Evolutionary conservation across 2,113 vertebrate genomes (phyloP), one percentile per base, ranked within the genome.

Genomic region (Verasper variegatus): DNA sequence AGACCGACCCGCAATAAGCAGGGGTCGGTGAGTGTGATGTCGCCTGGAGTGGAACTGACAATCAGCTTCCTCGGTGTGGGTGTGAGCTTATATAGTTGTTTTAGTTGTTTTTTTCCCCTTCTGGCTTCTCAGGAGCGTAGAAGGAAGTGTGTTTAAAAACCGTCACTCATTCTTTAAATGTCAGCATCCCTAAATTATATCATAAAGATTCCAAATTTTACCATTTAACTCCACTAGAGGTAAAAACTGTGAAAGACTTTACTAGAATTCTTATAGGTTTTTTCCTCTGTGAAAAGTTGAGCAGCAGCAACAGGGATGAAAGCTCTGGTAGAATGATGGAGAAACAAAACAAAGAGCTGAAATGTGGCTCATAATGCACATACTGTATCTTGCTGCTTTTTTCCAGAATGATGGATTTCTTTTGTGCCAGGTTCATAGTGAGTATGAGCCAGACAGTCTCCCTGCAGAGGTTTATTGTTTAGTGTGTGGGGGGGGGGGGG

Each of bases 401-500:
- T 21, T 27, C 47, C 47, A 60, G 45, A 20, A 2, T 13, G 5
- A 45, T 54, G 17, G 27, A 60, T 58, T 69, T 55, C 7, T 17
- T 21, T 26, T 63, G 71, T 27, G 31, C 31, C n/a, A 17, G 9
- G 10, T 49, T 71, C 24, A 20, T n/a, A 56, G 35, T 49, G 23
- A 0, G 21, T 27, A 45, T 64, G 58, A 68, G 21, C 20, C 14
- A 73, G 49, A 51, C 63, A 68, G 56, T 54, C 58, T 13, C 61
- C 69, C 65, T 56, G 42, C 55, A 67, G 54, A 63, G 54, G 55
- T 64, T 61, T 62, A 61, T 31, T 31, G 40, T 65, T 71, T 35
- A 58, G 63, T 52, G 24, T 60, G 51, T 31, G 55, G 15, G 51
- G 42, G 55, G 15, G 17, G 23, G 14, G 51, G 23, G 13, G 42